Evolutionary conservation across 1,140 invertebrate species (phyloP).

Genomic region (Nebria ingens): DNA sequence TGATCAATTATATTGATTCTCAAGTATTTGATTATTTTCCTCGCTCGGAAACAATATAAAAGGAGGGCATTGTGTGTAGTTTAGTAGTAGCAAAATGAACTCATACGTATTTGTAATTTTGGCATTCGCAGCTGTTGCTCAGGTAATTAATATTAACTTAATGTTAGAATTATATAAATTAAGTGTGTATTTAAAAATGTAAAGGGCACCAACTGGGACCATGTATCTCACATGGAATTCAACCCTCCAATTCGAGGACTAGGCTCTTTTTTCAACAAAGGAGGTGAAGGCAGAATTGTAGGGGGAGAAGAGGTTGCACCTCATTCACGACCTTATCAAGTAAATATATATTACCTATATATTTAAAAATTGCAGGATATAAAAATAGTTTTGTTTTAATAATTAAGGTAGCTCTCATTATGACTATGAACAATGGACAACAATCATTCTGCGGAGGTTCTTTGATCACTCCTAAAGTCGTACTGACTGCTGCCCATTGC

Average conservation of each 20-base stretch:
- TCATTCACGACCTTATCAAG: conserved; percentile 34
- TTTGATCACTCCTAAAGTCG: conserved; percentile 48
- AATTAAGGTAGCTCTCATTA: not conserved
- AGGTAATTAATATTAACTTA: not conserved
- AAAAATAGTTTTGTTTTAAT: not conserved
- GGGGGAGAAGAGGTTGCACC: conserved; percentile 29
- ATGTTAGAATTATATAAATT: not conserved
- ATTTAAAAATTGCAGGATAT: not conserved
- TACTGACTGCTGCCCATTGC: conserved; percentile 57
- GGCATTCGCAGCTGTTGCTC: not conserved
- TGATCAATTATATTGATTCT: too few relatives aligned
- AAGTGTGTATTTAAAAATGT: not conserved
- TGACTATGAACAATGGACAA: conserved; percentile 16
- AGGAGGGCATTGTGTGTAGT: not conserved
- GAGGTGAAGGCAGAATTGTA: conserved; percentile 22
- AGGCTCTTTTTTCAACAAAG: not conserved
- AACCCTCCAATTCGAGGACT: not conserved
- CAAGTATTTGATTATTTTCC: too few relatives aligned
- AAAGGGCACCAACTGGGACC: not conserved
- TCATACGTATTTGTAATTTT: not conserved
- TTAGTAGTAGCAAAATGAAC: conserved; percentile 1
- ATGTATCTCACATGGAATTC: not conserved
- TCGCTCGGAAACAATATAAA: too few relatives aligned
- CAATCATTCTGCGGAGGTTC: conserved; percentile 52
- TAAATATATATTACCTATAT: conserved; percentile 18